Evolutionary conservation across 2,113 vertebrate genomes (phyloP).

Genomic region (Solea solea): DNA sequence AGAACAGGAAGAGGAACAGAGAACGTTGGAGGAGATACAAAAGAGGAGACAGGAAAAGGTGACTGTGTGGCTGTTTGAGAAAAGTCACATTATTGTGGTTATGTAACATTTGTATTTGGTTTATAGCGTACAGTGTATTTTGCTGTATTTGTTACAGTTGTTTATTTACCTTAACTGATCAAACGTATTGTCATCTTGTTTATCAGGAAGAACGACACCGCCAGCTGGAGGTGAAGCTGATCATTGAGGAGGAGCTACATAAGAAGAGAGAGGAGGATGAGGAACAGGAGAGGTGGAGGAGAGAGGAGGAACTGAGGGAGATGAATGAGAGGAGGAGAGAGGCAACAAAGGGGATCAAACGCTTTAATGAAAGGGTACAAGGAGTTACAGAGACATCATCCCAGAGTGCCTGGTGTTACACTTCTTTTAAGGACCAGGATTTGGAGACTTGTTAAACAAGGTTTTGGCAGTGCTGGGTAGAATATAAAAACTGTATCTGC

Average conservation of each 20-base stretch:
- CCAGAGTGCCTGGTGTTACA: not conserved
- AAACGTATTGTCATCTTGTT: not conserved
- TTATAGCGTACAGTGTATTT: no score
- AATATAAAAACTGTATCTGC: not conserved
- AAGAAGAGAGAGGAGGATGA: slow-evolving; percentile 84
- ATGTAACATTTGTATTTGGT: not conserved
- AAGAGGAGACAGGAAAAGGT: slow-evolving; percentile 74
- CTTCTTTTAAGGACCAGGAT: no score
- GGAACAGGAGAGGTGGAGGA: slow-evolving; percentile 76
- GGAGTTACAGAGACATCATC: not conserved
- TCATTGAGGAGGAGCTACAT: slow-evolving; percentile 78
- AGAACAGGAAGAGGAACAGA: slow-evolving; percentile 77
- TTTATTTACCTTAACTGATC: not conserved
- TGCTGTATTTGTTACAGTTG: no score
- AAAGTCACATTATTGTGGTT: not conserved
- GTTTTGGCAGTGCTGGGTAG: no score
- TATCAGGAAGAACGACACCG: slow-evolving; percentile 76
- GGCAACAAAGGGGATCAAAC: slow-evolving; percentile 78
- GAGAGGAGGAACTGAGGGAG: slow-evolving; percentile 81
- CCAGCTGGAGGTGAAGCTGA: slow-evolving; percentile 81
- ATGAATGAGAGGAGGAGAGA: slow-evolving; percentile 80
- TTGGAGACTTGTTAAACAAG: no score
- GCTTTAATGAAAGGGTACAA: slow-evolving; percentile 85
- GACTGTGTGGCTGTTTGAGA: not conserved
- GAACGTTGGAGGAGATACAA: slow-evolving; percentile 77